Evolutionary conservation across 1,140 invertebrate species (phyloP).

Genomic region (Brachionus rubens): DNA sequence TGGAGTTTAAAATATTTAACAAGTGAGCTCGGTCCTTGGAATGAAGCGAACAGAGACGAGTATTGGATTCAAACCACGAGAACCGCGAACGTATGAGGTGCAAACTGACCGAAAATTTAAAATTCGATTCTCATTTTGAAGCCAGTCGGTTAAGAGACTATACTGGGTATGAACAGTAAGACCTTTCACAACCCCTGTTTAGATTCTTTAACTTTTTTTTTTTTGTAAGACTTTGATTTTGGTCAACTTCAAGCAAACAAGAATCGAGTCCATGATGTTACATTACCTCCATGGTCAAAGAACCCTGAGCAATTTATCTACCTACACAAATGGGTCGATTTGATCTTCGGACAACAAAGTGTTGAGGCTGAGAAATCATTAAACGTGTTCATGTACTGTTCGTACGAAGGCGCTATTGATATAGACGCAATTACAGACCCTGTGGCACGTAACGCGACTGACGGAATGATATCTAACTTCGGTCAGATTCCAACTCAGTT

Average conservation of each 20-base stretch:
- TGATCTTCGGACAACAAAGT: constrained; percentile 83
- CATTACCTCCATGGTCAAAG: constrained; percentile 76
- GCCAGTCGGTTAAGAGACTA: constrained; percentile 68
- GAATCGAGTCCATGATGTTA: constrained; percentile 66
- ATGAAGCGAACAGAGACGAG: neutral
- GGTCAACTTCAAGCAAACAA: constrained; percentile 35
- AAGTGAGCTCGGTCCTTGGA: constrained; percentile 41
- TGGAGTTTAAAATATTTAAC: constrained; percentile 18
- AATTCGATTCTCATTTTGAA: constrained; percentile 66
- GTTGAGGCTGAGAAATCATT: constrained; percentile 73
- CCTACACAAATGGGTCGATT: constrained; percentile 81
- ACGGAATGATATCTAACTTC: constrained; percentile 96
- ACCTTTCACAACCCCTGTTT: too few species aligned
- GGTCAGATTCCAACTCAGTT: constrained; percentile 78
- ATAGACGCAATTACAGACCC: constrained; percentile 79
- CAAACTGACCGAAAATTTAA: constrained; percentile 65
- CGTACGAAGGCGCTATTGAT: constrained; percentile 92
- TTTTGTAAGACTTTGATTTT: constrained; percentile 42
- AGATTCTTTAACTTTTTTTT: too few species aligned
- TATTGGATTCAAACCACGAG: constrained; percentile 66
- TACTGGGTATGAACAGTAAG: constrained; percentile 55
- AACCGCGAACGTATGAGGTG: constrained; percentile 68
- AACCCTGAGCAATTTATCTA: constrained; percentile 69
- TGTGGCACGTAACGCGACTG: constrained; percentile 83
- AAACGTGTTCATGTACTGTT: constrained; percentile 78